phyloP scores from a whole-genome alignment of 1,140 invertebrate species.

The Aphaenogaster rudis region DNA sequence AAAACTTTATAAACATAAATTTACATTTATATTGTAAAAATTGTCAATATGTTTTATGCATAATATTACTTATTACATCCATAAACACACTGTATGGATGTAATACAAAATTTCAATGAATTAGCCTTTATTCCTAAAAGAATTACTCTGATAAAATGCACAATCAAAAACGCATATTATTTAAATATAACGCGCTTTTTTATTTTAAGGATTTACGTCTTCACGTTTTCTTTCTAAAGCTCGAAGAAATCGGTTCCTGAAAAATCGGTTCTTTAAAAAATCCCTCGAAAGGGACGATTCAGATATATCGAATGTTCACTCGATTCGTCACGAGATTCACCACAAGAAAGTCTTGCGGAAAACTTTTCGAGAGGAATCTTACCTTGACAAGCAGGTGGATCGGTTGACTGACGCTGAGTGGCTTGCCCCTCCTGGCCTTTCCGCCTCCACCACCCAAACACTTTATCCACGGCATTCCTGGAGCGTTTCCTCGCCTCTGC shows the following conservation, averaged over 20 bases:
- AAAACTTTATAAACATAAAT: background rate
- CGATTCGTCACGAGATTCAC: slow-evolving; percentile 17
- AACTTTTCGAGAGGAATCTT: slow-evolving; percentile 66
- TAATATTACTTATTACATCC: background rate
- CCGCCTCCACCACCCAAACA: slow-evolving; percentile 84
- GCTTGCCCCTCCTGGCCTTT: slow-evolving; percentile 83
- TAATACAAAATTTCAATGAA: background rate
- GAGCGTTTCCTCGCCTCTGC: slow-evolving; percentile 71
- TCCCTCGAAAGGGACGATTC: background rate
- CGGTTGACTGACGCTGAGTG: slow-evolving; percentile 86
- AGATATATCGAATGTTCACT: slow-evolving; percentile 22
- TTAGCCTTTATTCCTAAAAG: background rate
- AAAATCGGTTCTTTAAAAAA: background rate
- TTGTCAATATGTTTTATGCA: background rate
- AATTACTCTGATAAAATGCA: background rate
- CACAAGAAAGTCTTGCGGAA: slow-evolving; percentile 50
- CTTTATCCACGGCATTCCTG: slow-evolving; percentile 86
- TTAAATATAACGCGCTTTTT: background rate
- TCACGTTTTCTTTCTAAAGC: background rate
- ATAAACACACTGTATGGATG: too few species aligned
- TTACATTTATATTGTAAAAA: background rate
- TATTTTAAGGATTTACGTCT: background rate
- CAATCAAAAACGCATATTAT: background rate
- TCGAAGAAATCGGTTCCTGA: background rate
- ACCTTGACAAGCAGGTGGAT: slow-evolving; percentile 86